Percentiles rank a stretch among this genome's conserved stretches.
These are phyloP conservation scores for Tokudaia tokunoshimensis DNA, from an alignment of 2,797 vertebrate species.

Conservation along the genomic window DNA sequence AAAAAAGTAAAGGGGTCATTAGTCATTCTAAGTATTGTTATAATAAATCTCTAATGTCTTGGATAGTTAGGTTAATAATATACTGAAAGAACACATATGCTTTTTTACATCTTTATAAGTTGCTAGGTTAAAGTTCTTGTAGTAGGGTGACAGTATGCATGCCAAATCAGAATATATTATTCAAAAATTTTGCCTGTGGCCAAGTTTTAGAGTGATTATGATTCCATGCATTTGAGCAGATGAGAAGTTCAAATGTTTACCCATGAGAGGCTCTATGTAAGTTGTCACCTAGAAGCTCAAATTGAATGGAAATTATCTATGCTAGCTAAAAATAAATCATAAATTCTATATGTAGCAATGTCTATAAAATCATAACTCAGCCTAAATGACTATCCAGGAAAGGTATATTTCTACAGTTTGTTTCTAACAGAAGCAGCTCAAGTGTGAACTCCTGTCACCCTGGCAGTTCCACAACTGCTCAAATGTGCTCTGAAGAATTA, in stretches of 20 bases:
- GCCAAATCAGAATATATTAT: conserved; percentile 53
- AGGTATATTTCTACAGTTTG: background rate
- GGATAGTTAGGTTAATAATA: conserved; percentile 67
- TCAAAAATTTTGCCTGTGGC: conserved; percentile 68
- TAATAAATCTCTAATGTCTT: conserved; percentile 65
- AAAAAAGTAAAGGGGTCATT: background rate
- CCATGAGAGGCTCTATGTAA: background rate
- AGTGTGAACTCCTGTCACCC: background rate
- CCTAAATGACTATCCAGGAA: background rate
- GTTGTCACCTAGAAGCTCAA: conserved; percentile 10
- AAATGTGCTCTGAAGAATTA: background rate
- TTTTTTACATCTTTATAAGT: conserved; percentile 8
- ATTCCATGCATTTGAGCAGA: conserved; percentile 61
- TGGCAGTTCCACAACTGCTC: background rate
- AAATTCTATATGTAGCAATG: background rate
- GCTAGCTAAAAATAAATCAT: background rate
- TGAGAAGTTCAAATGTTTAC: conserved; percentile 50
- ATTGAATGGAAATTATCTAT: conserved; percentile 39
- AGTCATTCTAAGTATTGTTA: conserved; percentile 62
- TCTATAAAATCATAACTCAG: background rate
- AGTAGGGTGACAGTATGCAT: conserved; percentile 56
- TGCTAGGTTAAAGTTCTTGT: conserved; percentile 54
- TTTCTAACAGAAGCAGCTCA: conserved; percentile 14
- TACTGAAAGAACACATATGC: conserved; percentile 49
- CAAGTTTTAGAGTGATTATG: conserved; percentile 56